A percentile compares a stretch with the other conserved stretches of the same genome.
Conservation (phyloP, 2,888 invertebrate genomes). For the Drosophila prostipennis region DNA sequence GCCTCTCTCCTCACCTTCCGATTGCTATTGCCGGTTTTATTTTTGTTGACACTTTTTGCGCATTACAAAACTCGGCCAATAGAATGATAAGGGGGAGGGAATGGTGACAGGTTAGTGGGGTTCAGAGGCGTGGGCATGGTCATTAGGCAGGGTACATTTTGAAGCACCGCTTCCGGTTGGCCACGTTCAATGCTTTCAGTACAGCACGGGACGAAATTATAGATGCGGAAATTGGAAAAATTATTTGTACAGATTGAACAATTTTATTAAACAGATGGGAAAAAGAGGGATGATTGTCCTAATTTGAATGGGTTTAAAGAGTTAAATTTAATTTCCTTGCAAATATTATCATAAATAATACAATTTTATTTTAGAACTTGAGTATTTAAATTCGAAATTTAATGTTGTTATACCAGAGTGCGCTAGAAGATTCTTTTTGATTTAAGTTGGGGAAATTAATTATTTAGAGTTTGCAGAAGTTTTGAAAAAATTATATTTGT, state of each 20-base stretch:
- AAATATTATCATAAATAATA: too few relatives aligned
- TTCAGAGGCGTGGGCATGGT: slow-evolving; percentile 41
- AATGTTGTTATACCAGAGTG: too few relatives aligned
- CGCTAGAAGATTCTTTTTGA: too few relatives aligned
- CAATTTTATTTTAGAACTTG: too few relatives aligned
- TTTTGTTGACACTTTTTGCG: slow-evolving; percentile 74
- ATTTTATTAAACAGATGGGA: background rate
- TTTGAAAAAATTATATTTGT: too few relatives aligned
- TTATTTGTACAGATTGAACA: too few relatives aligned
- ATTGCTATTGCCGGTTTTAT: slow-evolving; percentile 18
- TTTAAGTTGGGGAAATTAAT: too few relatives aligned
- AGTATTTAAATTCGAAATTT: too few relatives aligned
- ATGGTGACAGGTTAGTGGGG: slow-evolving; percentile 6
- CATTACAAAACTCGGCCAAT: slow-evolving; percentile 55
- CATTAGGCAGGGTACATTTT: slow-evolving; percentile 57
- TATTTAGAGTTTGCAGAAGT: too few relatives aligned
- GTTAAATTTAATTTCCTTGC: too few relatives aligned
- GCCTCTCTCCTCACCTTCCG: background rate
- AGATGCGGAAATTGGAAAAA: slow-evolving; percentile 19
- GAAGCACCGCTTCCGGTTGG: slow-evolving; percentile 66
- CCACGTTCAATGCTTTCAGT: slow-evolving; percentile 30
- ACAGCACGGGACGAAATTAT: slow-evolving; percentile 12
- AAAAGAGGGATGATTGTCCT: background rate
- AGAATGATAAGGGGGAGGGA: background rate
- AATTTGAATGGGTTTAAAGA: too few relatives aligned